A percentile compares a stretch with the other conserved stretches of the same genome.
phyloP scores from a whole-genome alignment of 2,888 invertebrate genomes.

The Pachydiplax longipennis region DNA sequence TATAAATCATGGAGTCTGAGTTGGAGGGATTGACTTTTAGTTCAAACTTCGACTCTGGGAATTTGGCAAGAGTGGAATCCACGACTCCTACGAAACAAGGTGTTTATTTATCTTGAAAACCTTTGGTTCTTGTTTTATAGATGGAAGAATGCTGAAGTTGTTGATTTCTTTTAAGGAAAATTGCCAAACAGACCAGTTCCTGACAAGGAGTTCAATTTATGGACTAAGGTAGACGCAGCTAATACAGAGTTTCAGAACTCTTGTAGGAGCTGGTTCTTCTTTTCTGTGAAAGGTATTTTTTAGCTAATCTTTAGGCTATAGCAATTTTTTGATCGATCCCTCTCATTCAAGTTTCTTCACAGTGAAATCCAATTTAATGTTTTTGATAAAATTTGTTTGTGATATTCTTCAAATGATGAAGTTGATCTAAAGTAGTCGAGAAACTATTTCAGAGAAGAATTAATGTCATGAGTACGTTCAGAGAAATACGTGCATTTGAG shows the following conservation, averaged over 20 bases:
- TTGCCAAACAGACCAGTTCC: constrained; percentile 56
- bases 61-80: constrained; percentile 82
- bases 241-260: constrained; percentile 89
- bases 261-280: constrained; percentile 93
- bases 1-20: constrained; percentile 61
- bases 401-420: too few species aligned
- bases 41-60: constrained; percentile 90
- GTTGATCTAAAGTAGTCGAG: too few species aligned
- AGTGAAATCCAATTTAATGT: too few species aligned
- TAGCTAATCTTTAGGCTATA: too few species aligned
- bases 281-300: constrained; percentile 70
- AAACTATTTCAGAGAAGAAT: too few species aligned
- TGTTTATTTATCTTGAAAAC: neutral
- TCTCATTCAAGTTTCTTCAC: too few species aligned
- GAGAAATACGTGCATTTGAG: too few species aligned
- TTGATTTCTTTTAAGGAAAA: neutral
- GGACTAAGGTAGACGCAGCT: constrained; percentile 89
- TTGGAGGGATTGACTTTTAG: constrained; percentile 82
- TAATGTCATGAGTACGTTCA: too few species aligned
- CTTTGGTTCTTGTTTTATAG: neutral
- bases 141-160: too few species aligned
- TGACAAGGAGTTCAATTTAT: constrained; percentile 85
- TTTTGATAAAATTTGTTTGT: too few species aligned
- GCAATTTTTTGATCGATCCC: too few species aligned
- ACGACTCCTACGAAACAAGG: constrained; percentile 59